phyloP scores from a whole-genome alignment of 2,888 invertebrate species.

The Caenorhabditis panamensis region DNA sequence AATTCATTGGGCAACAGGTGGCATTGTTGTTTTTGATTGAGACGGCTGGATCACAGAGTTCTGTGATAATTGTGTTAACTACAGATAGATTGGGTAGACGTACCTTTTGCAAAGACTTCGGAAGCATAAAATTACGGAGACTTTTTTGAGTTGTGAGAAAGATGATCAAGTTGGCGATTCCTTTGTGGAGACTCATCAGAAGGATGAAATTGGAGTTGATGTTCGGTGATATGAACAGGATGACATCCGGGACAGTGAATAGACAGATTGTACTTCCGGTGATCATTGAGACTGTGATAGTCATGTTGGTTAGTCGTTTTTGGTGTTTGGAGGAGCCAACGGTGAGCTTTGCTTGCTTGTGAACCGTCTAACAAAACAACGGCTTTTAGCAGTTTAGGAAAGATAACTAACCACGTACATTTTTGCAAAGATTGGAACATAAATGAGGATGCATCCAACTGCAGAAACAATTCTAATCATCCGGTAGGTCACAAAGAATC shows the following conservation, averaged over 20 bases:
- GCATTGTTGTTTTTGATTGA: not conserved
- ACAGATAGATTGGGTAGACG: too few species aligned
- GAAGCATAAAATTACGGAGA: slow-evolving; percentile 49
- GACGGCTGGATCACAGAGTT: not conserved
- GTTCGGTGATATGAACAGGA: slow-evolving; percentile 41
- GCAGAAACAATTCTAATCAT: slow-evolving; percentile 49
- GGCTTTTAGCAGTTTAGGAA: too few species aligned
- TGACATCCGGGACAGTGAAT: slow-evolving; percentile 59
- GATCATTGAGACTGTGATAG: slow-evolving; percentile 47
- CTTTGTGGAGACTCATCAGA: slow-evolving; percentile 67
- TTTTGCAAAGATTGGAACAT: slow-evolving; percentile 48
- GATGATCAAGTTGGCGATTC: slow-evolving; percentile 60
- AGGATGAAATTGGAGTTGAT: slow-evolving; percentile 49
- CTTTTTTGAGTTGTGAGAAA: slow-evolving; percentile 59
- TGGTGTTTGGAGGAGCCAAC: not conserved
- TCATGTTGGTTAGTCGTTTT: slow-evolving; percentile 37
- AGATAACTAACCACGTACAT: slow-evolving; percentile 50
- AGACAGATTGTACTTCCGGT: slow-evolving; percentile 54
- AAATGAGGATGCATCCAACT: slow-evolving; percentile 43
- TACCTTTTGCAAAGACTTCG: not conserved
- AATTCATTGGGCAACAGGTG: not conserved
- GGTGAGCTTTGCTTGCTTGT: slow-evolving; percentile 4
- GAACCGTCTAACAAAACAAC: slow-evolving; percentile 5
- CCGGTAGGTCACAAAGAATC: slow-evolving; percentile 38
- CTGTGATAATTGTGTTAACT: too few species aligned